Percentiles rank a stretch among this genome's conserved stretches.
Evolutionary conservation across 2,113 vertebrate species (phyloP).

Genomic region (Peromyscus maniculatus): DNA sequence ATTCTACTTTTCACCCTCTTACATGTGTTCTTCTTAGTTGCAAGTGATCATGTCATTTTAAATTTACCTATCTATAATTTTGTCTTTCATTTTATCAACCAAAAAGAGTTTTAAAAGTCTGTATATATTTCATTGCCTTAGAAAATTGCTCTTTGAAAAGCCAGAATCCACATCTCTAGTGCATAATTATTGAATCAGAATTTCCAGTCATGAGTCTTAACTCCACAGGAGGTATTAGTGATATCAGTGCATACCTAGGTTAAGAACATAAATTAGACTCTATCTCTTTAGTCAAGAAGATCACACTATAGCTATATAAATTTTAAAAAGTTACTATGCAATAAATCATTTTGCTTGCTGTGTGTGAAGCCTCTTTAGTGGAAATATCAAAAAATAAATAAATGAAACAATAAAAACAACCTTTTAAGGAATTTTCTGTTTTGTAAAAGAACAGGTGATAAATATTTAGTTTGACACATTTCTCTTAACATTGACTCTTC

Average conservation of each 20-base stretch:
- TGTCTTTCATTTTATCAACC: not conserved
- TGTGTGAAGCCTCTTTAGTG: not conserved
- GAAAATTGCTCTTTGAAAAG: not conserved
- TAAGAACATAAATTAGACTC: not conserved
- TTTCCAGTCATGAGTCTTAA: not conserved
- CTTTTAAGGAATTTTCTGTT: not conserved
- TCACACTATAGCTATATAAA: not conserved
- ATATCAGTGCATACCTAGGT: not conserved
- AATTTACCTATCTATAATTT: not conserved
- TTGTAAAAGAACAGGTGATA: not conserved
- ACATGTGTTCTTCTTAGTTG: not conserved
- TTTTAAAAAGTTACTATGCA: not conserved
- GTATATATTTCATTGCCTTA: not conserved
- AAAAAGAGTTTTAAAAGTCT: not conserved
- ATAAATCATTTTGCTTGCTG: not conserved
- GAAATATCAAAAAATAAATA: not conserved
- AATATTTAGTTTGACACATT: constrained; percentile 17
- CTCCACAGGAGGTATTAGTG: not conserved
- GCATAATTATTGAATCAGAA: not conserved
- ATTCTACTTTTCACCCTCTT: not conserved
- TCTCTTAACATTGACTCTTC: constrained; percentile 29
- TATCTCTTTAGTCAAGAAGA: not conserved
- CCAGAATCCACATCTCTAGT: not conserved
- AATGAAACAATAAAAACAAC: too few species aligned
- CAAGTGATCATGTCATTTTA: not conserved